Evolutionary conservation across 1,140 invertebrate genomes (phyloP).

Genomic region (Pristionchus pacificus): DNA sequence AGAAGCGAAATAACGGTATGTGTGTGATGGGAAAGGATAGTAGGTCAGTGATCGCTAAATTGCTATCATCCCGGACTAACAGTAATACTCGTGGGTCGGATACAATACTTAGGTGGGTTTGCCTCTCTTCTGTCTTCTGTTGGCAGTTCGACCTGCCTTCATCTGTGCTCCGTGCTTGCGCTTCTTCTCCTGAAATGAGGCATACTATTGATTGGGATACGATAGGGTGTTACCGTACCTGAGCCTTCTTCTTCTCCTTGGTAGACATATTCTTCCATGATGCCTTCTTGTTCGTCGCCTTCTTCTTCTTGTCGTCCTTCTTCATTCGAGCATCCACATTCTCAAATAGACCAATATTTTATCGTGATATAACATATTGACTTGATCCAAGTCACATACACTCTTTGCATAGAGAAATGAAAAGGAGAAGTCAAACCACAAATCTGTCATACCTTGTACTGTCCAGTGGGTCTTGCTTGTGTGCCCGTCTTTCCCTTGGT

Average conservation of each 20-base stretch:
- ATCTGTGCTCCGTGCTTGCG: not conserved
- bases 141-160: not conserved
- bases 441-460: slow-evolving; percentile 76
- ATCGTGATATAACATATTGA: not conserved
- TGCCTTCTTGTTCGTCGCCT: slow-evolving; percentile 58
- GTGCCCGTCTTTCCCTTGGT: slow-evolving; percentile 80
- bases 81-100: too few species aligned
- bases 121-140: not conserved
- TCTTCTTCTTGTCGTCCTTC: slow-evolving; percentile 76
- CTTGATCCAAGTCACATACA: not conserved
- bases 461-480: slow-evolving; percentile 73
- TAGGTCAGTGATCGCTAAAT: too few species aligned
- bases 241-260: not conserved
- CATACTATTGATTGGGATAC: not conserved
- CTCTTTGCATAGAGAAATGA: slow-evolving; percentile 22
- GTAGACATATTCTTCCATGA: slow-evolving; percentile 13
- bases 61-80: too few species aligned
- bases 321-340: slow-evolving; percentile 87
- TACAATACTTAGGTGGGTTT: not conserved
- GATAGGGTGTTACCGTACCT: not conserved
- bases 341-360: not conserved
- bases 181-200: not conserved
- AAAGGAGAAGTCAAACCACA: too few species aligned
- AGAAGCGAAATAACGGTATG: too few species aligned
- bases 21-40: too few species aligned